Conservation (phyloP, 2,797 vertebrate species). For the Syncerus caffer region DNA sequence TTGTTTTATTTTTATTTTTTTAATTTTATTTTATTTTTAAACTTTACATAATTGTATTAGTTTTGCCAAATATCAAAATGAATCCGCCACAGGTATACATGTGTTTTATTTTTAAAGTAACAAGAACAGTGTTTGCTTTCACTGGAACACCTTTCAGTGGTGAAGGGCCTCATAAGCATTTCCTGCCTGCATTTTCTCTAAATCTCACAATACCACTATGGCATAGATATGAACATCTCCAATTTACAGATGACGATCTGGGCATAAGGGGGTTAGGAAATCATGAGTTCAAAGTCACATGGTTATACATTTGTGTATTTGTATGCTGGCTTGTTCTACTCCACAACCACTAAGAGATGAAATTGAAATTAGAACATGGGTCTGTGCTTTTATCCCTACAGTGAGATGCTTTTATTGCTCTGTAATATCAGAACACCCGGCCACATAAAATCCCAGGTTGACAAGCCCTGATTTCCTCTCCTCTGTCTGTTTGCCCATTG, state of each 20-base stretch:
- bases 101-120: slow-evolving; percentile 39
- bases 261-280: not conserved
- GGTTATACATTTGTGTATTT: not conserved
- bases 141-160: not conserved
- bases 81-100: no score
- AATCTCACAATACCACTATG: not conserved
- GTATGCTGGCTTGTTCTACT: not conserved
- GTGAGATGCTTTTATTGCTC: not conserved
- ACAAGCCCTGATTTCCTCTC: not conserved
- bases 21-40: no score
- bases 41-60: no score
- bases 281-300: not conserved
- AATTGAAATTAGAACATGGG: not conserved
- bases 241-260: not conserved
- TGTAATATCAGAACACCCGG: not conserved
- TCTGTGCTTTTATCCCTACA: not conserved
- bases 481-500: not conserved
- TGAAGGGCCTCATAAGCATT: not conserved
- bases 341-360: not conserved
- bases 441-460: not conserved
- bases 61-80: no score
- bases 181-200: not conserved
- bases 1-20: no score
- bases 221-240: not conserved
- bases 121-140: not conserved